phyloP scores from a whole-genome alignment of 1,140 invertebrate genomes.

The Trichonephila inaurata region DNA sequence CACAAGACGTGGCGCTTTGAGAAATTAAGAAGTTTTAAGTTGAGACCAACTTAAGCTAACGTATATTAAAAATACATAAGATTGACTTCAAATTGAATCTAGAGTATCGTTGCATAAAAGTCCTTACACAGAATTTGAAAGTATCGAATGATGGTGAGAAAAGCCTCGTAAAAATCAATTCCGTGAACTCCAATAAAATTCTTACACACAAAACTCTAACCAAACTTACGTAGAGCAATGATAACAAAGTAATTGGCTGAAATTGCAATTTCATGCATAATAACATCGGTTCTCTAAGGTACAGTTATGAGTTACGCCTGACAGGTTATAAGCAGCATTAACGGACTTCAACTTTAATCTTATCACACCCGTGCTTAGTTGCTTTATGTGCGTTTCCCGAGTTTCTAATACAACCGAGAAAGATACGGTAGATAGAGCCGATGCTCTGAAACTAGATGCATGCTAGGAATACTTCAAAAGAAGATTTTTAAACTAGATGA shows the following conservation, averaged over 20 bases:
- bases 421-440: constrained; percentile 23
- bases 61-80: no score
- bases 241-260: constrained; percentile 74
- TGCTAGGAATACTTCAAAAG: not conserved
- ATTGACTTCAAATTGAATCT: no score
- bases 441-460: not conserved
- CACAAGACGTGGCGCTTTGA: no score
- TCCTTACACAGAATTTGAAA: no score
- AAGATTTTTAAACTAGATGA: not conserved
- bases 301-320: constrained; percentile 64
- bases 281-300: constrained; percentile 66
- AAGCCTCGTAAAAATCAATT: constrained; percentile 17
- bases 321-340: constrained; percentile 60
- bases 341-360: constrained; percentile 52
- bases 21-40: no score
- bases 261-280: constrained; percentile 74
- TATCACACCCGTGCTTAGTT: constrained; percentile 34
- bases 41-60: no score
- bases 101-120: no score
- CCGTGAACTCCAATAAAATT: constrained; percentile 36
- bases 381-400: constrained; percentile 40
- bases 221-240: constrained; percentile 25
- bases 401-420: constrained; percentile 1
- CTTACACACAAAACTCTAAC: constrained; percentile 24
- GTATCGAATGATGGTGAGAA: not conserved